Percentiles rank a stretch among this genome's conserved stretches.
phyloP scores from a whole-genome alignment of 2,888 invertebrate genomes.

The Ecliptopera silaceata region DNA sequence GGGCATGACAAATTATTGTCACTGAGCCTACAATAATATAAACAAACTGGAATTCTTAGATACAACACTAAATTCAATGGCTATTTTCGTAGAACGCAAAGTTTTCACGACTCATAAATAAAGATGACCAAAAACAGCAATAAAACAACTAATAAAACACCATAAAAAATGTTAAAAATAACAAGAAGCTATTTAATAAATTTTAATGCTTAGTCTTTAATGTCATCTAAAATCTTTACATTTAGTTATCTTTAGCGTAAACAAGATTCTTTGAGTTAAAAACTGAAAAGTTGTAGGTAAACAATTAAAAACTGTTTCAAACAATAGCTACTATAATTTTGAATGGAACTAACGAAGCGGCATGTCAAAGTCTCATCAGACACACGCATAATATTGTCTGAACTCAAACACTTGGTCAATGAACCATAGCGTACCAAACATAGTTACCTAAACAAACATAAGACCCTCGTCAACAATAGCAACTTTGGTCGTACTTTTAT shows the following conservation, averaged over 20 bases:
- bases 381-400: slow-evolving; percentile 62
- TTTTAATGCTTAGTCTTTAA: no score
- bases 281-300: no score
- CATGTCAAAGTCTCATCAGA: slow-evolving; percentile 57
- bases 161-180: no score
- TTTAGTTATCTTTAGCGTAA: no score
- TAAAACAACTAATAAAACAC: no score
- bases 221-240: no score
- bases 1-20: slow-evolving; percentile 67
- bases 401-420: slow-evolving; percentile 72
- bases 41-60: slow-evolving; percentile 13
- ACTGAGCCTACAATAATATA: slow-evolving; percentile 30
- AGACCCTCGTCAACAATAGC: slow-evolving; percentile 64
- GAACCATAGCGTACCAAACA: slow-evolving; percentile 63
- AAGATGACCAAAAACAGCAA: no score
- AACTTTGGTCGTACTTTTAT: slow-evolving; percentile 41
- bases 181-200: no score
- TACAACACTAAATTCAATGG: no score
- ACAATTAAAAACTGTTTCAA: no score
- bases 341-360: slow-evolving; percentile 16
- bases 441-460: slow-evolving; percentile 77
- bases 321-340: not conserved
- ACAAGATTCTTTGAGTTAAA: not conserved
- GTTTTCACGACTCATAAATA: no score
- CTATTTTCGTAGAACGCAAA: no score